Percentiles rank a stretch among this genome's conserved stretches.
Evolutionary conservation across 2,888 invertebrate genomes (phyloP).

Genomic region (Aporophyla lueneburgensis): DNA sequence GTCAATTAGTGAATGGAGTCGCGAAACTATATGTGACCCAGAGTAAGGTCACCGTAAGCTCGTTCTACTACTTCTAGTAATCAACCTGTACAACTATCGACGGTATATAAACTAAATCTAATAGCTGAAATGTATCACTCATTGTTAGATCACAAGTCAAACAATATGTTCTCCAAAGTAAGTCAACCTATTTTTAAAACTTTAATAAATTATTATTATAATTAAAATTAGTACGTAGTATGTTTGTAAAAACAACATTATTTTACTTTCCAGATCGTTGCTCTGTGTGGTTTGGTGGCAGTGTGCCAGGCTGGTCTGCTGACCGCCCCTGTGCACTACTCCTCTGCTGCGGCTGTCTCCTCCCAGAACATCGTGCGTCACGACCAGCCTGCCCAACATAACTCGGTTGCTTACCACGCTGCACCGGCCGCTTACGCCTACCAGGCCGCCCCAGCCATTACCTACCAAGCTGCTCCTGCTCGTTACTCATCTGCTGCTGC

Average conservation of each 20-base stretch:
- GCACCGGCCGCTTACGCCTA: conserved; percentile 44
- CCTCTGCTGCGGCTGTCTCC: conserved; percentile 77
- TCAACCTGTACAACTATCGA: conserved; percentile 25
- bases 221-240: neutral
- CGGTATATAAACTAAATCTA: conserved; percentile 62
- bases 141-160: conserved; percentile 70
- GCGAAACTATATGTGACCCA: conserved; percentile 50
- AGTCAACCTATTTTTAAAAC: conserved; percentile 40
- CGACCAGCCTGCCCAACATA: conserved; percentile 70
- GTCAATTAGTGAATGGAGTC: conserved; percentile 47
- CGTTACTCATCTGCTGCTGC: conserved; percentile 76
- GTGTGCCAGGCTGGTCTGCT: conserved; percentile 78
- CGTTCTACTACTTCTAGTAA: conserved; percentile 32
- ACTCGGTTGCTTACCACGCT: conserved; percentile 43
- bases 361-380: conserved; percentile 74
- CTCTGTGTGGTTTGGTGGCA: conserved; percentile 77
- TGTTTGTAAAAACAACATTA: neutral
- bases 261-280: conserved; percentile 74
- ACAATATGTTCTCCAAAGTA: conserved; percentile 71
- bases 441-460: conserved; percentile 58
- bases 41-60: conserved; percentile 48
- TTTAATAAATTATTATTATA: neutral
- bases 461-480: conserved; percentile 72
- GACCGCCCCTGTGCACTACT: conserved; percentile 77
- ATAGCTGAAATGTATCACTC: conserved; percentile 66